Base-by-base conservation (phyloP, 2,797 vertebrate species). In the Pelobates cultripes region DNA sequence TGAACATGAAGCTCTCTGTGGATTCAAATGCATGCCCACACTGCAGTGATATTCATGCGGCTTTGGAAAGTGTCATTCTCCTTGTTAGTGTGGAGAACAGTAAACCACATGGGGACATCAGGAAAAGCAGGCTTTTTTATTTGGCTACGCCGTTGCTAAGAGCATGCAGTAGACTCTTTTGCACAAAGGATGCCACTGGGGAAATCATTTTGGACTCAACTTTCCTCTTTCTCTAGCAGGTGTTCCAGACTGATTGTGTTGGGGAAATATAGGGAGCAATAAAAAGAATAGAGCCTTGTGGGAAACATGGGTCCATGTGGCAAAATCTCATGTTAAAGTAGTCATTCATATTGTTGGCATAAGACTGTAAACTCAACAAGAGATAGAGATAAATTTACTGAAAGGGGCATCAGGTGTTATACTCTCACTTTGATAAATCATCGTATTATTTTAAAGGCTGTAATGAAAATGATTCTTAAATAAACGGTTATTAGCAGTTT, bases 171-270 rank as follows among this genome's bases (percentile, higher is more conserved):
- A 75, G 40, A 73, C 41, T 77, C 41, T 74, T 82, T 81, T 69
- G 63, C 64, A 77, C 69, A 75, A 9, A 63, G 64, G 68, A 70
- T 83, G 44, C 60, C 64, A 74, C 73, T 64, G 68, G 76, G 76
- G 76, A 83, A 79, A 83, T 79, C 63, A 63, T 70, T 74, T 83
- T 64, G 72, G 60, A 55, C 42, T 67, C 64, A 47, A 66, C 68
- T 64, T 55, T 73, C 41, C 8, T 73, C 76, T 72, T 64, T 64
- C 4, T 5, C 43, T 74, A 78, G 71, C 71, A 79, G 71, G 64
- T 73, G 75, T 51, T 82, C n/a, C 45, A 44, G 17, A 47, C 44
- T 77, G 44, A 72, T 82, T 77, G 41, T 14, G 47, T 17, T 43
- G 43, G 17, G 45, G 73, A 8, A 71, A 71, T 17, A 53, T 28